Conservation (phyloP, 2,888 invertebrate genomes). For the Drosophila birchii region DNA sequence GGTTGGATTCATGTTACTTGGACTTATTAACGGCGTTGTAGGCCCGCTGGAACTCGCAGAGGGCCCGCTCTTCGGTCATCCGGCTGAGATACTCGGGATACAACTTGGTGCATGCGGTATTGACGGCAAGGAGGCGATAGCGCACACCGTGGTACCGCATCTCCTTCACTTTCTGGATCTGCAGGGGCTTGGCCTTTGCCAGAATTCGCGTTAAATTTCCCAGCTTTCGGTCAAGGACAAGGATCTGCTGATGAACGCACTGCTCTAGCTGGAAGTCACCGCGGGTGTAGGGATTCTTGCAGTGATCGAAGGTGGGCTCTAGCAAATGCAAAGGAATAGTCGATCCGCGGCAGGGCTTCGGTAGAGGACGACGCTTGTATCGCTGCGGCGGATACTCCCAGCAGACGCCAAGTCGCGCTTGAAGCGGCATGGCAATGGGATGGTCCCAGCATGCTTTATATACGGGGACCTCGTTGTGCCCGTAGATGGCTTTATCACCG, state of each 20-base stretch:
- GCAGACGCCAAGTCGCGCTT: slow-evolving; percentile 56
- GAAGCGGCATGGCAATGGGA: slow-evolving; percentile 20
- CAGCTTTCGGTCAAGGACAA: slow-evolving; percentile 58
- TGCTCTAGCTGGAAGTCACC: slow-evolving; percentile 69
- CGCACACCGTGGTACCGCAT: slow-evolving; percentile 64
- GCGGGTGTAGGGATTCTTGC: slow-evolving; percentile 66
- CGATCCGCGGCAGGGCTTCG: slow-evolving; percentile 63
- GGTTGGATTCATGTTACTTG: slow-evolving; percentile 57
- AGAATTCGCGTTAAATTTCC: slow-evolving; percentile 42
- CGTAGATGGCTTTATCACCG: slow-evolving; percentile 21
- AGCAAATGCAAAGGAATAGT: slow-evolving; percentile 41
- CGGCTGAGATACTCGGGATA: slow-evolving; percentile 77
- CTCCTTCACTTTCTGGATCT: slow-evolving; percentile 45
- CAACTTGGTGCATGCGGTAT: slow-evolving; percentile 62
- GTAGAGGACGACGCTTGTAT: slow-evolving; percentile 56
- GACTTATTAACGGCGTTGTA: slow-evolving; percentile 60
- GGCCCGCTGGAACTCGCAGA: slow-evolving; percentile 64
- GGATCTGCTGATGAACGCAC: slow-evolving; percentile 69
- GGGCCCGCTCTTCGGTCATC: slow-evolving; percentile 60
- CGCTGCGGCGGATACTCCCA: slow-evolving; percentile 72
- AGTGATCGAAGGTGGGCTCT: slow-evolving; percentile 57
- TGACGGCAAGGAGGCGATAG: slow-evolving; percentile 54
- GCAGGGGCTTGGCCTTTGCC: slow-evolving; percentile 39
- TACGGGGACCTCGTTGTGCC: neutral
- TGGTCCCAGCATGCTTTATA: slow-evolving; percentile 60